These are phyloP conservation scores for Passer domesticus DNA, from an alignment of 2,113 vertebrate genomes.

Conservation along the genomic window DNA sequence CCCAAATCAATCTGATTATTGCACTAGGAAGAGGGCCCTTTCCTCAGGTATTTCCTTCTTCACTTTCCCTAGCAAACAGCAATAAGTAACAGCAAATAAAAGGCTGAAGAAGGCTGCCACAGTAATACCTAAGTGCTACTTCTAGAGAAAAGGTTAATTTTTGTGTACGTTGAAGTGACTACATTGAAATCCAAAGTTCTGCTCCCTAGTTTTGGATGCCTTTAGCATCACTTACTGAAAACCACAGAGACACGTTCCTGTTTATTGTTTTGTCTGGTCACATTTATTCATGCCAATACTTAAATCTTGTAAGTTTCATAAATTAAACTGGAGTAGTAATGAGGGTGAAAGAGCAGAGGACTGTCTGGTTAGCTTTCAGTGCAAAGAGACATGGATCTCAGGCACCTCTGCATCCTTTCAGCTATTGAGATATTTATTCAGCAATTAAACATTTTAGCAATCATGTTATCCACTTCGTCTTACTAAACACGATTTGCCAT, in stretches of 20 bases:
- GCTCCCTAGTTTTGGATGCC: background rate
- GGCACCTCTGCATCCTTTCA: conserved; percentile 25
- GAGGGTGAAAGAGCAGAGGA: background rate
- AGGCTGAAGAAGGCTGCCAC: background rate
- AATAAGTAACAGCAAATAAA: background rate
- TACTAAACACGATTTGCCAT: background rate
- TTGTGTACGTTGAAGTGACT: background rate
- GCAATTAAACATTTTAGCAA: conserved; percentile 50
- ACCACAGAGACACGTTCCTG: background rate
- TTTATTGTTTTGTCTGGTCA: background rate
- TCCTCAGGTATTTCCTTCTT: background rate
- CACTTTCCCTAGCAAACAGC: background rate
- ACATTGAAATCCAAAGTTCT: background rate
- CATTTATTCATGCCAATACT: background rate
- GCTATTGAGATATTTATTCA: conserved; percentile 51
- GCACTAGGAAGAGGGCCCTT: background rate
- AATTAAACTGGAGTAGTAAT: background rate
- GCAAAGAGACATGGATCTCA: conserved; percentile 27
- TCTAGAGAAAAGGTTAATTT: background rate
- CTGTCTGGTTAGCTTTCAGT: conserved; percentile 15
- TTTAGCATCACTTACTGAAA: background rate
- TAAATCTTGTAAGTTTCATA: background rate
- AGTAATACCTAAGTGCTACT: background rate
- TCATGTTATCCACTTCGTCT: background rate
- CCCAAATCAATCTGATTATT: background rate